Conservation (phyloP, 2,113 vertebrate species). For the Micromys minutus region DNA sequence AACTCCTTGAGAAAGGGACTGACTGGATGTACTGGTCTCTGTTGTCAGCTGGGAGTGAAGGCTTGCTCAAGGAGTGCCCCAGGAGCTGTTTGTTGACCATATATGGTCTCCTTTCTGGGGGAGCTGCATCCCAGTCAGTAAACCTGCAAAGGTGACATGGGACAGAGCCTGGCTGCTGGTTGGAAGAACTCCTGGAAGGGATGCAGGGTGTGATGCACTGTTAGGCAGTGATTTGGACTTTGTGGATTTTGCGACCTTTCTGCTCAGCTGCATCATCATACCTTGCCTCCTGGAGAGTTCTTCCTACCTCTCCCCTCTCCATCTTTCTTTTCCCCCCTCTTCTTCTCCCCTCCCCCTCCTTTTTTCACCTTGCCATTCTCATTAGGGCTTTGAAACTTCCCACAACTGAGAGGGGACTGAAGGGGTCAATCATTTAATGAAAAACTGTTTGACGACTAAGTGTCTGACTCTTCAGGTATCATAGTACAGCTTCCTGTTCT, state of each 20-base stretch:
- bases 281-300: neutral
- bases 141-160: neutral
- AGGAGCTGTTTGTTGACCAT: neutral
- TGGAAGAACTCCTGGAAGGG: neutral
- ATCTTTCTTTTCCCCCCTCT: too few relatives aligned
- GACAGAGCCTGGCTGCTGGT: neutral
- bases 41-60: constrained; percentile 37
- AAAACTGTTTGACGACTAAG: constrained; percentile 1
- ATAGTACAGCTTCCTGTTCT: constrained; percentile 17
- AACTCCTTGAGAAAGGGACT: constrained; percentile 68
- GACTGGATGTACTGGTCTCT: constrained; percentile 24
- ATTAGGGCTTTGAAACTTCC: neutral
- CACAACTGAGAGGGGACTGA: neutral
- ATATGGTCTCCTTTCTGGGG: constrained; percentile 2
- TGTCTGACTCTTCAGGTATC: neutral
- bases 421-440: neutral
- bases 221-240: neutral
- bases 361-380: neutral
- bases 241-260: constrained; percentile 3
- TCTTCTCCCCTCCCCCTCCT: too few relatives aligned
- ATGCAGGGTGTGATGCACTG: neutral
- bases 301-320: neutral
- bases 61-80: neutral
- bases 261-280: neutral
- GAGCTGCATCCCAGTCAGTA: constrained; percentile 32